Evolutionary conservation across 2,113 vertebrate species (phyloP), one percentile per base, ranked within the genome.

Genomic region (Amia ocellicauda): DNA sequence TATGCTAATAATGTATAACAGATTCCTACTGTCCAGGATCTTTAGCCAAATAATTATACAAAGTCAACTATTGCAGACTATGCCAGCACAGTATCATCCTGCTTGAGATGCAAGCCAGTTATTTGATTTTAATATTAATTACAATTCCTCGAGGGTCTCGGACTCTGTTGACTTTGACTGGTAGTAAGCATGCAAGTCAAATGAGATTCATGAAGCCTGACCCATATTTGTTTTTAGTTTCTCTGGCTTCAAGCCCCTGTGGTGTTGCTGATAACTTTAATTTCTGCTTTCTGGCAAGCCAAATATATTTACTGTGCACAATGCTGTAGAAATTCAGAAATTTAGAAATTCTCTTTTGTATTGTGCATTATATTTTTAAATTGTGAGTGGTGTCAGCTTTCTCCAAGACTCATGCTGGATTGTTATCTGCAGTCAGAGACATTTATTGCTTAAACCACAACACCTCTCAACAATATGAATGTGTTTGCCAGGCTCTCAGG

Each of bases 351-450:
- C n/a, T n/a, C 69, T 68, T 64, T 45, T 60, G 59, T 36, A 61
- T 65, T 57, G 45, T 45, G 56, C 62, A 66, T 74, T 72, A 49
- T 55, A 47, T 59, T 16, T 69, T 63, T 72, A 59, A 58, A 61
- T 67, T 49, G 54, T 40, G 23, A 40, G n/a, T 60, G 27, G 23
- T 49, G 55, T n/a, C n/a, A n/a, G n/a, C n/a, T n/a, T n/a, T n/a
- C n/a, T n/a, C n/a, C n/a, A n/a, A n/a, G n/a, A n/a, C n/a, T n/a
- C n/a, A n/a, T n/a, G n/a, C n/a, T n/a, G n/a, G n/a, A n/a, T n/a
- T n/a, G n/a, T n/a, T n/a, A n/a, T n/a, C n/a, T n/a, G n/a, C n/a
- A n/a, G n/a, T n/a, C n/a, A n/a, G n/a, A n/a, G n/a, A n/a, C n/a
- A n/a, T n/a, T n/a, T n/a, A n/a, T n/a, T n/a, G n/a, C n/a, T n/a